Evolutionary conservation across 1,140 invertebrate species (phyloP).

Genomic region (Drosophila sechellia): DNA sequence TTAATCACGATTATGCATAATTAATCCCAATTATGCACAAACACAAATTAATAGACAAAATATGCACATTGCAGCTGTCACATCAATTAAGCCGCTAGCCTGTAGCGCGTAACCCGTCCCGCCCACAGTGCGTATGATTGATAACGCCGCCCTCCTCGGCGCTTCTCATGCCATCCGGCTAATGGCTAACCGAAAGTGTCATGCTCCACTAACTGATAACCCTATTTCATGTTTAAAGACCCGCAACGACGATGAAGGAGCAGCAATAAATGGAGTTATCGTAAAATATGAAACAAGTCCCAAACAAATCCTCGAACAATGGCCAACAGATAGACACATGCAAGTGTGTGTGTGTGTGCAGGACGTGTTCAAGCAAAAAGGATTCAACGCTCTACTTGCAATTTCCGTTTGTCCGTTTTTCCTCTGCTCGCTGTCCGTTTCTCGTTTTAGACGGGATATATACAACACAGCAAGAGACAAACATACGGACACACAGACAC

Average conservation of each 20-base stretch:
- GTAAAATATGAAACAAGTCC: constrained; percentile 78
- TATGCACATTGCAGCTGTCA: constrained; percentile 63
- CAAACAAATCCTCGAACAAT: constrained; percentile 78
- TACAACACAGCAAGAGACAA: constrained; percentile 14
- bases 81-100: constrained; percentile 54
- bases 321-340: constrained; percentile 45
- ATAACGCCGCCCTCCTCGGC: constrained; percentile 16
- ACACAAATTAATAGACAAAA: constrained; percentile 81
- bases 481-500: not conserved
- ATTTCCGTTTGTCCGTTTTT: constrained; percentile 47
- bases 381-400: constrained; percentile 79
- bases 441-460: constrained; percentile 41
- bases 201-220: constrained; percentile 60
- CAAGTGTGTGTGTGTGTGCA: constrained; percentile 2
- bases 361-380: constrained; percentile 78
- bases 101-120: too few relatives aligned
- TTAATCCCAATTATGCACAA: constrained; percentile 79
- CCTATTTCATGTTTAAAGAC: constrained; percentile 70
- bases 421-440: constrained; percentile 18
- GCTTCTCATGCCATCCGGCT: not conserved
- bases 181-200: constrained; percentile 7
- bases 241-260: constrained; percentile 29
- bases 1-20: constrained; percentile 82
- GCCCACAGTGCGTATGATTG: constrained; percentile 35
- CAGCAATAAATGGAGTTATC: constrained; percentile 77